Conservation (phyloP, 2,888 invertebrate genomes). For the Heteromurus nitidus region DNA sequence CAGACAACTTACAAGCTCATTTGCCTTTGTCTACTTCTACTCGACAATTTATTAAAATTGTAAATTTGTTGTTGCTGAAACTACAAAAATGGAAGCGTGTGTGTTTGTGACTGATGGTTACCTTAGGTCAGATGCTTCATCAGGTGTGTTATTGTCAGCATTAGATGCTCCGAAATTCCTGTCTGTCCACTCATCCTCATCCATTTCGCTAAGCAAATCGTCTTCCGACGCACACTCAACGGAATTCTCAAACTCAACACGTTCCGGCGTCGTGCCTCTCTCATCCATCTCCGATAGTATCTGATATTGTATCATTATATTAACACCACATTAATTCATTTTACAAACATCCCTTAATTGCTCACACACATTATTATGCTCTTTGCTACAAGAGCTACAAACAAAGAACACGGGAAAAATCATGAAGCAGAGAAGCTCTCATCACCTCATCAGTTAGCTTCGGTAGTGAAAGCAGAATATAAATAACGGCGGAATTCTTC, state of each 20-base stretch:
- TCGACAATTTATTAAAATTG: too few species aligned
- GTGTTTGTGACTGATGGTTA: slow-evolving; percentile 45
- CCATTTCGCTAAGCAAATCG: slow-evolving; percentile 85
- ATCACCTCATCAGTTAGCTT: too few species aligned
- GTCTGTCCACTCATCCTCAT: slow-evolving; percentile 97
- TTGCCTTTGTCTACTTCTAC: too few species aligned
- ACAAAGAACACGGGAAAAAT: too few species aligned
- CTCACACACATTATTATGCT: background rate
- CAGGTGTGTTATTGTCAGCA: slow-evolving; percentile 82
- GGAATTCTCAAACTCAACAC: slow-evolving; percentile 87
- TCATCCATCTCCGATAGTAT: slow-evolving; percentile 73
- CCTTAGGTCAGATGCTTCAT: slow-evolving; percentile 76
- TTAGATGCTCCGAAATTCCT: slow-evolving; percentile 87
- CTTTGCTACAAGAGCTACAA: too few species aligned
- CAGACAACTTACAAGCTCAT: too few species aligned
- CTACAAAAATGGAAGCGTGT: background rate
- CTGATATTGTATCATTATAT: slow-evolving; percentile 37
- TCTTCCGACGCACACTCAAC: slow-evolving; percentile 74
- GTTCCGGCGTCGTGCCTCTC: slow-evolving; percentile 81
- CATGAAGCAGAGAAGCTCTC: too few species aligned
- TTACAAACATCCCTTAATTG: too few species aligned
- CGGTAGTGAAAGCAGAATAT: too few species aligned
- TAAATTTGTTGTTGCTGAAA: background rate
- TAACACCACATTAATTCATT: background rate
- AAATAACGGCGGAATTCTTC: too few species aligned